Evolutionary conservation across 2,888 invertebrate genomes (phyloP).

Genomic region (Drosophila anomelani): DNA sequence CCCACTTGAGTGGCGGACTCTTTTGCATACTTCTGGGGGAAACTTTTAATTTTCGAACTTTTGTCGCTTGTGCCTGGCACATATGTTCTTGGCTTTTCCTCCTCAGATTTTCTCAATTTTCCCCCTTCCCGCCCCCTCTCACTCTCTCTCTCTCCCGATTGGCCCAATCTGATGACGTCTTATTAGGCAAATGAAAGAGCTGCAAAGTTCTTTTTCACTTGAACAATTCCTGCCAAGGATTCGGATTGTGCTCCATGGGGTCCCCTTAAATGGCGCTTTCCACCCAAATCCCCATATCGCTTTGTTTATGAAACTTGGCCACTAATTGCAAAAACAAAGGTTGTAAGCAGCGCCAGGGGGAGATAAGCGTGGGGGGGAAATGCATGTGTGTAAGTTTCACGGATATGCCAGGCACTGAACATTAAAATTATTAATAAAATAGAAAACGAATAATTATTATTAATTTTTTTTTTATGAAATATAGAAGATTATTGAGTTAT

Average conservation of each 20-base stretch:
- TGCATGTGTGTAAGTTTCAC: slow-evolving; percentile 5
- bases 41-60: slow-evolving; percentile 75
- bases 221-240: slow-evolving; percentile 4
- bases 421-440: neutral
- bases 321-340: slow-evolving; percentile 44
- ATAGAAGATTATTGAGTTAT: neutral
- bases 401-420: slow-evolving; percentile 1
- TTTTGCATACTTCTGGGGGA: slow-evolving; percentile 45
- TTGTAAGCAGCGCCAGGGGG: slow-evolving; percentile 6
- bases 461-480: no score
- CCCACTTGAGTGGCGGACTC: slow-evolving; percentile 13
- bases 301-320: slow-evolving; percentile 37
- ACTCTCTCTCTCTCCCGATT: slow-evolving; percentile 7
- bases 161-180: slow-evolving; percentile 42
- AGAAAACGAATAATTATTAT: no score
- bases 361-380: slow-evolving; percentile 20
- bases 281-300: slow-evolving; percentile 22
- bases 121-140: neutral
- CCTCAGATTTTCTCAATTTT: neutral
- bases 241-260: neutral
- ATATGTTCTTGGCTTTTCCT: slow-evolving; percentile 26
- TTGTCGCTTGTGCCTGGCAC: slow-evolving; percentile 50
- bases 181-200: slow-evolving; percentile 32
- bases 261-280: slow-evolving; percentile 24
- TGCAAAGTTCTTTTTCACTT: slow-evolving; percentile 22